These are phyloP conservation scores for Neotoma lepida DNA, from an alignment of 2,113 vertebrate species.

Conservation along the genomic window DNA sequence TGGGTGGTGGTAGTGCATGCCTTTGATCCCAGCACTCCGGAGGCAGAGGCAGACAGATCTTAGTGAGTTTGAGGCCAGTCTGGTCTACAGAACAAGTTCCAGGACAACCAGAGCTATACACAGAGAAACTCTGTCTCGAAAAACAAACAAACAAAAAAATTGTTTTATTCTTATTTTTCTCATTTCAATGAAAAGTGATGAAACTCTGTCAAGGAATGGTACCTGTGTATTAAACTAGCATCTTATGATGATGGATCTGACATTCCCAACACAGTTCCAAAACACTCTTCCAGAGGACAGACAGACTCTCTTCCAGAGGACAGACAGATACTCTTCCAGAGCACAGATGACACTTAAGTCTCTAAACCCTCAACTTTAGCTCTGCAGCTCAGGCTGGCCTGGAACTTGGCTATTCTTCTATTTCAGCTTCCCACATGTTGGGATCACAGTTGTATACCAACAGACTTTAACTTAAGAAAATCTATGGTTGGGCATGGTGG, in stretches of 20 bases:
- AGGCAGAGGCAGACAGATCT: background rate
- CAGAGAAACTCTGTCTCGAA: background rate
- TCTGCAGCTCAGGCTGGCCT: background rate
- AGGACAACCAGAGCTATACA: background rate
- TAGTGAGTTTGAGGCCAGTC: background rate
- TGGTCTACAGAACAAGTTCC: background rate
- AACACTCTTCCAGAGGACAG: background rate
- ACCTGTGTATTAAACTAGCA: background rate
- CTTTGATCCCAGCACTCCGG: background rate
- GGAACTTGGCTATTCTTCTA: background rate
- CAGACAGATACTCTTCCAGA: background rate
- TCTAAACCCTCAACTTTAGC: background rate
- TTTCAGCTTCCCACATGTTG: background rate
- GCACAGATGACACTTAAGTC: background rate
- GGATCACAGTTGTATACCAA: background rate
- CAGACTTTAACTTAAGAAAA: background rate
- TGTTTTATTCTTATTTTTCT: conserved; percentile 6
- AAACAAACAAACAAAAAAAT: background rate
- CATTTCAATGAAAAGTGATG: background rate
- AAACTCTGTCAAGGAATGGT: conserved; percentile 3
- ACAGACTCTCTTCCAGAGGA: background rate
- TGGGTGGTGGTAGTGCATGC: background rate
- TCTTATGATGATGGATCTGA: background rate
- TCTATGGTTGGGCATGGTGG: background rate
- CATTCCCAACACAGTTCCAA: background rate